phyloP scores from a whole-genome alignment of 2,797 vertebrate species.

The Gallinago stenura region DNA sequence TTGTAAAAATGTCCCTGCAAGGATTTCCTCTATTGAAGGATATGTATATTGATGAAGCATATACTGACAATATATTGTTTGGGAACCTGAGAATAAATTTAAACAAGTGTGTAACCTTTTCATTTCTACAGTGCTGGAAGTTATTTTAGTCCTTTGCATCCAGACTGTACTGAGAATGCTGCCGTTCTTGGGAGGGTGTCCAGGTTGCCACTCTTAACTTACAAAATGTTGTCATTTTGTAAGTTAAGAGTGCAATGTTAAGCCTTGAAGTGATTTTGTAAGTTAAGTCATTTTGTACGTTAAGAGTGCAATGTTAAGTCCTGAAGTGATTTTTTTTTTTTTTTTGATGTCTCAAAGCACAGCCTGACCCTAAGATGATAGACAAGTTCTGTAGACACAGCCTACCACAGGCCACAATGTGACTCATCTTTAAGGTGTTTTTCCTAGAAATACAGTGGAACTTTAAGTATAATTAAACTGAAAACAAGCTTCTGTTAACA shows the following conservation, averaged over 20 bases:
- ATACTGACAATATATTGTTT: neutral
- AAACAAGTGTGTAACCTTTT: neutral
- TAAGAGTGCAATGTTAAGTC: neutral
- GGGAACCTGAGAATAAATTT: neutral
- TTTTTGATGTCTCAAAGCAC: neutral
- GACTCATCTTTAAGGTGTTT: neutral
- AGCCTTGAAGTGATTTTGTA: neutral
- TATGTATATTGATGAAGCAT: neutral
- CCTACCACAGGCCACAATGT: neutral
- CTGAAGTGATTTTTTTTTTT: neutral
- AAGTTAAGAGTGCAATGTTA: neutral
- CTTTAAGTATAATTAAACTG: neutral
- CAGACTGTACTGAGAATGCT: neutral
- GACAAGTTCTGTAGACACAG: neutral
- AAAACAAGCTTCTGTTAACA: neutral
- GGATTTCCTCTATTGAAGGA: neutral
- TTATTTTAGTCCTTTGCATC: neutral
- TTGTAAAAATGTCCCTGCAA: neutral
- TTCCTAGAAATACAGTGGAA: neutral
- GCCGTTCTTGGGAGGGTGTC: neutral
- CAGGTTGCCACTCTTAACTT: neutral
- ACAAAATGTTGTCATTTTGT: neutral
- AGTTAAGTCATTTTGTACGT: no score
- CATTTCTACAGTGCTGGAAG: neutral
- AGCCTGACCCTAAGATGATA: neutral